Evolutionary conservation across 2,113 vertebrate species (phyloP).

Genomic region (Antechinus flavipes): DNA sequence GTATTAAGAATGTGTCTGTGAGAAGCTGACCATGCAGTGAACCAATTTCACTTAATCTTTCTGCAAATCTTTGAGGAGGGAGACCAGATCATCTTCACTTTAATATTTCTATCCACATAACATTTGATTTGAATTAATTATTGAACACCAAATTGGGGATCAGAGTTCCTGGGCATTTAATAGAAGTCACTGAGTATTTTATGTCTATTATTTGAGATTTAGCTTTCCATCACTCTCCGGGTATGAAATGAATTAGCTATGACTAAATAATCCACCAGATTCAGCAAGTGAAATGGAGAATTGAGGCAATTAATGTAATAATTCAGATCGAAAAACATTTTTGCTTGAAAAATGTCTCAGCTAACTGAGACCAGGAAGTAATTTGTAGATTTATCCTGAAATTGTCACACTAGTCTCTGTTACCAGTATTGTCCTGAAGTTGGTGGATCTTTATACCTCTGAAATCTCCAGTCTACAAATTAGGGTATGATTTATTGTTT

Average conservation of each 20-base stretch:
- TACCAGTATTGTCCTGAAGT: neutral
- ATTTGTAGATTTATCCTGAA: neutral
- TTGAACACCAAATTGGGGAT: neutral
- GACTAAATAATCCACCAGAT: neutral
- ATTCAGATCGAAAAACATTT: neutral
- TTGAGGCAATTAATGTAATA: neutral
- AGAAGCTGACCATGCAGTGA: neutral
- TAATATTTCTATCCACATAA: neutral
- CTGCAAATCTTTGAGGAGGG: neutral
- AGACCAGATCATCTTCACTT: neutral
- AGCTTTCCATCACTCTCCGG: neutral
- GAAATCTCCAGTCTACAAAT: neutral
- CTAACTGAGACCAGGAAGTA: neutral
- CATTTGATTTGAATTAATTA: constrained; percentile 35
- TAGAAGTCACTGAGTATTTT: neutral
- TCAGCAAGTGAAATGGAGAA: neutral
- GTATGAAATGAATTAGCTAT: neutral
- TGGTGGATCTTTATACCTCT: neutral
- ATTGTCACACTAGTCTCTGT: neutral
- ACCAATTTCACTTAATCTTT: neutral
- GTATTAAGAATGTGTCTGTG: neutral
- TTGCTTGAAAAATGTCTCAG: neutral
- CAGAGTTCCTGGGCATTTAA: neutral
- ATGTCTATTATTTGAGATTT: neutral
- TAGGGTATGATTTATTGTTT: neutral